Percentiles rank a stretch among this genome's conserved stretches.
These are phyloP conservation scores for Amphibalanus amphitrite DNA, from an alignment of 1,140 invertebrate species.

Conservation along the genomic window DNA sequence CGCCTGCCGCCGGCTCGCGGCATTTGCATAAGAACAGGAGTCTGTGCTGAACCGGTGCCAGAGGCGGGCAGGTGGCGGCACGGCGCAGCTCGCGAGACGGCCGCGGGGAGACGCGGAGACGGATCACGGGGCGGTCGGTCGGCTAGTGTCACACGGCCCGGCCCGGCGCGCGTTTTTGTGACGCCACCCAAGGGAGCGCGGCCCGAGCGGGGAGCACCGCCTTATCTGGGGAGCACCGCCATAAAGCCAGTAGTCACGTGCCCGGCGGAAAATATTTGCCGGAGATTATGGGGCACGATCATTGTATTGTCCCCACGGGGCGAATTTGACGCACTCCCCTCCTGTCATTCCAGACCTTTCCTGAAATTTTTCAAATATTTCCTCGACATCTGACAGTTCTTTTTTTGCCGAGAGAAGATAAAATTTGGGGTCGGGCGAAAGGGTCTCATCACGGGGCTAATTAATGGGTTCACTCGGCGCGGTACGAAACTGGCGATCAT, in stretches of 20 bases:
- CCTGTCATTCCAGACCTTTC: not conserved
- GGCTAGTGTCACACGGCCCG: no score
- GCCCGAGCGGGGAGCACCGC: not conserved
- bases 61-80: no score
- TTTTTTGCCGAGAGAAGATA: not conserved
- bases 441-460: not conserved
- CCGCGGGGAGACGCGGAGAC: no score
- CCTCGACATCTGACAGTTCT: not conserved
- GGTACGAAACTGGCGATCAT: not conserved
- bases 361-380: conserved; percentile 2
- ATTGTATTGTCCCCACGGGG: not conserved
- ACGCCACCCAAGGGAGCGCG: not conserved
- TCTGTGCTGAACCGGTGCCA: no score
- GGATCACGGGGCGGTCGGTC: no score
- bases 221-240: not conserved
- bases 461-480: not conserved
- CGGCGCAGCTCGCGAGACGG: no score
- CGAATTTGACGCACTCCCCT: not conserved
- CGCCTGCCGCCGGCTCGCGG: no score
- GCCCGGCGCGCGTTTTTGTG: not conserved
- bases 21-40: not conserved
- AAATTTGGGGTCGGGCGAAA: not conserved
- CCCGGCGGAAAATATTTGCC: not conserved
- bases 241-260: not conserved
- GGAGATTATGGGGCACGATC: conserved; percentile 1